phyloP scores from a whole-genome alignment of 2,888 invertebrate species.

The Anorthoa munda region DNA sequence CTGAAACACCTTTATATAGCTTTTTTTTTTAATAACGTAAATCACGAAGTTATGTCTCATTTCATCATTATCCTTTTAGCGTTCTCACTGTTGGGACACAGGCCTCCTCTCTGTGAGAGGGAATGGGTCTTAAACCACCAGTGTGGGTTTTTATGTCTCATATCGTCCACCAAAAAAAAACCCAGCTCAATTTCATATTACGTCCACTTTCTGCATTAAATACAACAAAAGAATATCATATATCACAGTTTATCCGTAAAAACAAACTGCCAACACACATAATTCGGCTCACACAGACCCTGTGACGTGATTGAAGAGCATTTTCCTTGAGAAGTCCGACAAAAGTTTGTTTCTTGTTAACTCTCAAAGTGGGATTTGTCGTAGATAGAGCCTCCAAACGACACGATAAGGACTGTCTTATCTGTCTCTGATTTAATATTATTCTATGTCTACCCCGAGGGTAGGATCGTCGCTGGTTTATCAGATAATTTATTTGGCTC shows the following conservation, averaged over 20 bases:
- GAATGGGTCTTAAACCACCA: no score
- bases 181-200: neutral
- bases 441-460: constrained; percentile 56
- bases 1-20: no score
- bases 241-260: constrained; percentile 36
- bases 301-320: constrained; percentile 54
- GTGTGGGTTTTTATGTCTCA: no score
- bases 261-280: constrained; percentile 46
- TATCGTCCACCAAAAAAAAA: neutral
- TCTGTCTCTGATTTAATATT: constrained; percentile 67
- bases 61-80: no score
- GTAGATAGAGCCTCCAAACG: constrained; percentile 60
- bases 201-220: neutral
- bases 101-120: no score
- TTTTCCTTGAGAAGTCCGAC: constrained; percentile 52
- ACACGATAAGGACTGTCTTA: constrained; percentile 65
- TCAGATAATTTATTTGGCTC: constrained; percentile 62
- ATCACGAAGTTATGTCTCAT: no score
- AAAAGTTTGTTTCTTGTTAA: constrained; percentile 68
- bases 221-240: constrained; percentile 15
- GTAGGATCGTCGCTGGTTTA: constrained; percentile 53
- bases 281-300: constrained; percentile 49
- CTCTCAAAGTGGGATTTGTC: constrained; percentile 64
- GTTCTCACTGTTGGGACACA: no score
- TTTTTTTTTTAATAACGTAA: no score